phyloP scores from a whole-genome alignment of 2,113 vertebrate species.

The Cebidichthys violaceus region DNA sequence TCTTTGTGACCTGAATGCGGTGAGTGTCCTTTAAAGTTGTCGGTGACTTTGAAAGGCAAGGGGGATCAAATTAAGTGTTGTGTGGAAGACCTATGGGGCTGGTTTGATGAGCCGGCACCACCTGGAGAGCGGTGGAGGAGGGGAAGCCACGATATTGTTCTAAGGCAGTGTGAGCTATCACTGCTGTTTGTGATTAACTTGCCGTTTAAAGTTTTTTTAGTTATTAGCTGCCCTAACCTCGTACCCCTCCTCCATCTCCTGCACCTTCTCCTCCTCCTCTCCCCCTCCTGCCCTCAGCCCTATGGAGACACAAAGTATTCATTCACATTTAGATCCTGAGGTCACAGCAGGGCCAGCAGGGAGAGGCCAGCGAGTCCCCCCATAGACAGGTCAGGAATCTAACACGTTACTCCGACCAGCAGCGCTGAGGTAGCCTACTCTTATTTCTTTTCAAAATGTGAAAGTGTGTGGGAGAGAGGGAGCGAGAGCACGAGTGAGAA shows the following conservation, averaged over 20 bases:
- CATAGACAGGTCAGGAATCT: slow-evolving; percentile 85
- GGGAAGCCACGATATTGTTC: slow-evolving; percentile 68
- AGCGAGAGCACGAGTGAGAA: slow-evolving; percentile 32
- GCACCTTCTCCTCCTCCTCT: slow-evolving; percentile 50
- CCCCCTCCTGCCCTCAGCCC: slow-evolving; percentile 73
- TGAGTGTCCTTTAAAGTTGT: slow-evolving; percentile 62
- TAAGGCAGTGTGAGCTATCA: slow-evolving; percentile 79
- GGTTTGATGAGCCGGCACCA: slow-evolving; percentile 63
- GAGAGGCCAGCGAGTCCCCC: slow-evolving; percentile 74
- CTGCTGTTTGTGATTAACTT: slow-evolving; percentile 88
- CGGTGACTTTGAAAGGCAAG: slow-evolving; percentile 72
- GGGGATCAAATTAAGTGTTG: slow-evolving; percentile 78
- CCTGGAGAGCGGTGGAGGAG: slow-evolving; percentile 49
- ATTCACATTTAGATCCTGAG: slow-evolving; percentile 88
- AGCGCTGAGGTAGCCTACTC: slow-evolving; percentile 74
- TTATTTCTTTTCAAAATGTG: slow-evolving; percentile 66
- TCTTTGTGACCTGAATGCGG: slow-evolving; percentile 60
- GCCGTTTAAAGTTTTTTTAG: slow-evolving; percentile 82
- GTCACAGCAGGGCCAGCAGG: slow-evolving; percentile 86
- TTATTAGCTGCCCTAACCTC: slow-evolving; percentile 81
- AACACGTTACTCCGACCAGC: slow-evolving; percentile 78
- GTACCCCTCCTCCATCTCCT: slow-evolving; percentile 69
- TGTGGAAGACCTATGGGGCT: slow-evolving; percentile 51
- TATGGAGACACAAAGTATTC: slow-evolving; percentile 87
- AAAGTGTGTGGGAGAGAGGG: slow-evolving; percentile 63